Evolutionary conservation across 2,888 invertebrate species (phyloP).

Genomic region (Uloborus plumipes): DNA sequence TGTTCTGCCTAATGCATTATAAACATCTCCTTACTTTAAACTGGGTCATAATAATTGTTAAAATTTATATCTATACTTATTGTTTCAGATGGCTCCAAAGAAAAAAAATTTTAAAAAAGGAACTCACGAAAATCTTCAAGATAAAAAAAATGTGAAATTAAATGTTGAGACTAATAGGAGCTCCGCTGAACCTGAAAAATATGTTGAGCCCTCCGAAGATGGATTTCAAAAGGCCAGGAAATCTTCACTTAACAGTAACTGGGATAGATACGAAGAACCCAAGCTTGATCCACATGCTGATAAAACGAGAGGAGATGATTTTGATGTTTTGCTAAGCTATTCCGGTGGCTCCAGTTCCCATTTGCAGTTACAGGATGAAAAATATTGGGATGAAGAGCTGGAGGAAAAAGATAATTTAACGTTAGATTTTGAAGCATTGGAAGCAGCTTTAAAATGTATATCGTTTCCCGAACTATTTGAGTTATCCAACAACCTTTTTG

Average conservation of each 20-base stretch:
- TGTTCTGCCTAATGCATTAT: too few species aligned
- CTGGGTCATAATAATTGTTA: too few species aligned
- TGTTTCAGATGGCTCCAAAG: constrained; percentile 56
- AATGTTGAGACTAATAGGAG: constrained; percentile 11
- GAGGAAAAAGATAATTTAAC: constrained; percentile 21
- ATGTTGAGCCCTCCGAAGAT: not conserved
- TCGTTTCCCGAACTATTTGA: constrained; percentile 39
- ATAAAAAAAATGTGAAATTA: constrained; percentile 19
- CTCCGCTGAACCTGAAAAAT: not conserved
- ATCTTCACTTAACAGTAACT: constrained; percentile 27
- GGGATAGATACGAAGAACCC: constrained; percentile 49
- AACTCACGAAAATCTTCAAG: not conserved
- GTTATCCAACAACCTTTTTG: constrained; percentile 35
- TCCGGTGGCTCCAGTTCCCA: constrained; percentile 44
- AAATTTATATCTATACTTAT: too few species aligned
- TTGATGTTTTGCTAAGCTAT: constrained; percentile 41
- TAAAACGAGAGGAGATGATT: constrained; percentile 35
- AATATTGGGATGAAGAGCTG: constrained; percentile 45
- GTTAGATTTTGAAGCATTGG: constrained; percentile 37
- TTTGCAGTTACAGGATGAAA: constrained; percentile 48
- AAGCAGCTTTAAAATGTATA: constrained; percentile 37
- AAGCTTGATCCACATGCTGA: constrained; percentile 40
- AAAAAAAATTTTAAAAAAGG: constrained; percentile 43
- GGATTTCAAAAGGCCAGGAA: constrained; percentile 14
- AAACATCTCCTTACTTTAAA: too few species aligned